Percentiles rank a stretch among this genome's conserved stretches.
Evolutionary conservation across 2,797 vertebrate species (phyloP).

Genomic region (Eulemur coronatus): DNA sequence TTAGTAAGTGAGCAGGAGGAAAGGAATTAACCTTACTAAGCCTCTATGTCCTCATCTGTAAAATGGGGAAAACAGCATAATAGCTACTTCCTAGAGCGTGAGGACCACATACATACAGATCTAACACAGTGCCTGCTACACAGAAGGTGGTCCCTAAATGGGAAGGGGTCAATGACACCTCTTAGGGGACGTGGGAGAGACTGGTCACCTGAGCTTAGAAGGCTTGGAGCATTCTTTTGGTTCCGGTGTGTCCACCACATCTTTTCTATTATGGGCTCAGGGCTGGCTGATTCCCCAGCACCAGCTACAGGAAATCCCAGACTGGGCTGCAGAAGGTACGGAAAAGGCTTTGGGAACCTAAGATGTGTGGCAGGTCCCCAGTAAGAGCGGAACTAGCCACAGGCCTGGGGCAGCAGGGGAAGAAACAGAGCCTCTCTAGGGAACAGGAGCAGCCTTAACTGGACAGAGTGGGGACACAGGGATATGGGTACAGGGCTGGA

Average conservation of each 20-base stretch:
- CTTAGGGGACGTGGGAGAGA: too few relatives aligned
- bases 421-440: background rate
- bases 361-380: background rate
- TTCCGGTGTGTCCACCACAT: background rate
- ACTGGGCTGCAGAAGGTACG: rapidly evolving
- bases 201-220: background rate
- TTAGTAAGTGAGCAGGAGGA: background rate
- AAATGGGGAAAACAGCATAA: background rate
- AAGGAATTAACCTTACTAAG: background rate
- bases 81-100: background rate
- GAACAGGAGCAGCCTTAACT: background rate
- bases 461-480: background rate
- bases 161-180: background rate
- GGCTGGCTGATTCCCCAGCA: background rate
- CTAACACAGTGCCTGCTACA: background rate
- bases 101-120: rapidly evolving
- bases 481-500: background rate
- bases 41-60: background rate
- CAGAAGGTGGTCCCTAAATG: background rate
- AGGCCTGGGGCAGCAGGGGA: background rate
- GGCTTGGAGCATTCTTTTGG: background rate
- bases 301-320: background rate
- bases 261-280: background rate
- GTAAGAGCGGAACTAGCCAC: background rate
- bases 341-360: background rate